Percentiles rank a stretch among this genome's conserved stretches.
These are phyloP conservation scores for Gymnodraco acuticeps DNA, from an alignment of 2,797 vertebrate species.

Conservation along the genomic window DNA sequence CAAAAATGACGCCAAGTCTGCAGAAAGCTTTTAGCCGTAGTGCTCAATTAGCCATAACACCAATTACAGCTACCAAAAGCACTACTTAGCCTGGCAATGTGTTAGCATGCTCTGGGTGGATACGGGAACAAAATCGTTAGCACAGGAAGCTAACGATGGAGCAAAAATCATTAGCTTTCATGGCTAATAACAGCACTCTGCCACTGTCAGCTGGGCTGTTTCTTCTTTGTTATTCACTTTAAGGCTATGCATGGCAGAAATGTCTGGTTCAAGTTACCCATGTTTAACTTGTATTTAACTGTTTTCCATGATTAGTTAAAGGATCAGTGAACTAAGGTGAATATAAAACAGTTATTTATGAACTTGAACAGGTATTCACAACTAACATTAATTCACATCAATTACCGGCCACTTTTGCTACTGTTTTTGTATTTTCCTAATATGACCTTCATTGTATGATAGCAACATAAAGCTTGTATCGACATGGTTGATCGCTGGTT, in stretches of 20 bases:
- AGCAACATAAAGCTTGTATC: not conserved
- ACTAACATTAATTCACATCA: not conserved
- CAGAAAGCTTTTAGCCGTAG: constrained; percentile 70
- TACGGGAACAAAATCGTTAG: constrained; percentile 64
- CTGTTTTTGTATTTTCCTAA: not conserved
- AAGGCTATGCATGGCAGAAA: constrained; percentile 5
- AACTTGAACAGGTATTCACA: not conserved
- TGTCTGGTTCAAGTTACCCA: constrained; percentile 4
- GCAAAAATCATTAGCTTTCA: constrained; percentile 62
- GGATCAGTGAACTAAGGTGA: too few relatives aligned
- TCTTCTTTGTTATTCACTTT: constrained; percentile 15
- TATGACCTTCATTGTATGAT: not conserved
- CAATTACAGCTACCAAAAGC: constrained; percentile 62
- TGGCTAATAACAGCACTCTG: constrained; percentile 55
- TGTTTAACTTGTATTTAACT: not conserved
- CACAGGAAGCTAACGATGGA: constrained; percentile 66
- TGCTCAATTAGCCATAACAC: constrained; percentile 73
- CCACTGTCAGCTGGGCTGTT: constrained; percentile 23
- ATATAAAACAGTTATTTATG: not conserved
- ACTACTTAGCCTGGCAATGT: constrained; percentile 45
- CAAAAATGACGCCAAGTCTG: constrained; percentile 38
- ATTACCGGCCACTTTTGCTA: not conserved
- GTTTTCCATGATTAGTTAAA: not conserved
- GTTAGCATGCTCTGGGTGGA: constrained; percentile 64
- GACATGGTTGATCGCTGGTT: not conserved